Evolutionary conservation across 2,888 invertebrate genomes (phyloP), one percentile per base, ranked within the genome.

Genomic region (Eupithecia dodoneata): DNA sequence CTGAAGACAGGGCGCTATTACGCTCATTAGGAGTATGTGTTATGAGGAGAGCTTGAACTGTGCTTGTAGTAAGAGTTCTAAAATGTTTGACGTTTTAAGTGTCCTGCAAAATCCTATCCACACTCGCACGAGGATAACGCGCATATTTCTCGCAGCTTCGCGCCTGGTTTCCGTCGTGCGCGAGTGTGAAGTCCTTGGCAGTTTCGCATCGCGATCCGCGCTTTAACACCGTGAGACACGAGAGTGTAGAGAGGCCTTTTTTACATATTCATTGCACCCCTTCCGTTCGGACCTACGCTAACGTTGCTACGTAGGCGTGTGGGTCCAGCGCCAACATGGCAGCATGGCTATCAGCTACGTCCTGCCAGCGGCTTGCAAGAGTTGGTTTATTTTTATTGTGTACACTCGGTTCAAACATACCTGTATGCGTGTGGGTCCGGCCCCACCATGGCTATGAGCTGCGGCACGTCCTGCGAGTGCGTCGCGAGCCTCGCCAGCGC

Each of bases 361-460:
- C 98, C 81, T 97, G 96, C 66, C 98, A 97, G 87, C 98, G 97
- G 88, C 96, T 96, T 78, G 96, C 96, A 86, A 97, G 97, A 18
- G 0, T 18, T 63, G 30, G 63, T 63, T 66, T 2, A 13, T 7
- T 42, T 42, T 15, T 41, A 13, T 3, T 42, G 66, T 15, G 13
- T 6, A 47, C 12, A n/a, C 9, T 59, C 3, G 7, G 18, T 9
- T 18, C 18, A 18, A 13, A 13, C 30, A 1, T 74, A 82, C 81
- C 80, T 82, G 81, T 81, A 78, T 0, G 77, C 69, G 71, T 63
- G 73, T 0, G 98, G 98, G 91, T 97, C 97, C 12, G 98, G 98
- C 42, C 98, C 98, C 87, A 99, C 97, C 97, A 99, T 97, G 90
- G 98, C 98, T 81, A 98, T 97, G 79, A 99, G 96, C 90, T 98